Base-by-base conservation (phyloP, 2,797 vertebrate genomes). In the Channa striata region DNA sequence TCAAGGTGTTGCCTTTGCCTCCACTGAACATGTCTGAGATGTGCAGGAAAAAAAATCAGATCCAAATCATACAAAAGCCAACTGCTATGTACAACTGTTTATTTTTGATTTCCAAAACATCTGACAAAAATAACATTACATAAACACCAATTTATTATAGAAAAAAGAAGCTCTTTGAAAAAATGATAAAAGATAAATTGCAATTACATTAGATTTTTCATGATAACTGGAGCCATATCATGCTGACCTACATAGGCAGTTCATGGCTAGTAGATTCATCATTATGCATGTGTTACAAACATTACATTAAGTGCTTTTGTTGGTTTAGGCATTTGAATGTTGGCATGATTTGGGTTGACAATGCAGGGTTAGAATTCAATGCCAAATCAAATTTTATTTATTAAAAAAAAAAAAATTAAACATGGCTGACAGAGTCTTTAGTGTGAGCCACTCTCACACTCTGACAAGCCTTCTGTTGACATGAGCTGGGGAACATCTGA, bases 61-160 rank as follows among this genome's bases (percentile, higher is more conserved):
- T 30, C 25, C 25, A 74, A 69, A 74, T 11, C 14, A 78, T 20
- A 79, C 64, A 74, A 66, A 80, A 44, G 40, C 47, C 39, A 6
- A 17, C 52, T 86, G 87, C 80, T 92, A 93, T 93, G 87, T 93
- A 93, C 93, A 93, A 91, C 80, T 65, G 87, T 93, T 93, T 93
- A 92, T 93, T 93, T 87, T 91, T 93, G 89, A 93, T 92, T 93
- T 93, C 89, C 90, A 93, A 93, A 93, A 93, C 90, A 91, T 92
- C 76, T 77, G 89, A 91, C 90, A 91, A 91, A 90, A 92, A 89
- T 90, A 91, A 93, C 82, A 93, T 91, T 81, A 91, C 91, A 92
- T 89, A 75, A 90, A 92, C 90, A 93, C 67, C 83, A 83, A 91
- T 91, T 93, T 90, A 92, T 89, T 92, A 92, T 89, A 90, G 88